phyloP scores from a whole-genome alignment of 2,888 invertebrate genomes.

The Yponomeuta cagnagella region DNA sequence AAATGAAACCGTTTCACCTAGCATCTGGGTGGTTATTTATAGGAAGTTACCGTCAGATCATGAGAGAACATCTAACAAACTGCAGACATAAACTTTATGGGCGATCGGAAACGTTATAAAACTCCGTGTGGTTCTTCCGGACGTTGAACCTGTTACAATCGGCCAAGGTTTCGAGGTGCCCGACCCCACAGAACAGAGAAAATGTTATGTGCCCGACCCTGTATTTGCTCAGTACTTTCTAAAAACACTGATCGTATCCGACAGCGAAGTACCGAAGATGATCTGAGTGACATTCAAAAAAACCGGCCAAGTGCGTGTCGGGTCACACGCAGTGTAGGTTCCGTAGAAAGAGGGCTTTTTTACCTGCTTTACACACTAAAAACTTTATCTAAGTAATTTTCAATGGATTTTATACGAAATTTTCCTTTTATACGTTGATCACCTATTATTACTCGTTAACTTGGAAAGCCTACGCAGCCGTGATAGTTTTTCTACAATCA shows the following conservation, averaged over 20 bases:
- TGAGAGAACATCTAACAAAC: constrained; percentile 49
- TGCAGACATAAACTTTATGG: constrained; percentile 62
- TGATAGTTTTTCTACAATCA: no score
- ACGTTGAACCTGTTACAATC: constrained; percentile 67
- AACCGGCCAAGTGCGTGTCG: no score
- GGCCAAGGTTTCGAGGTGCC: constrained; percentile 68
- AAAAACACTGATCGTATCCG: constrained; percentile 14
- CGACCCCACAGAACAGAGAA: constrained; percentile 35
- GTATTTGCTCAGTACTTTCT: constrained; percentile 23
- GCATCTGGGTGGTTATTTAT: constrained; percentile 63
- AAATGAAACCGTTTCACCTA: constrained; percentile 35
- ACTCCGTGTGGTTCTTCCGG: constrained; percentile 46
- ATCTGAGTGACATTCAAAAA: no score
- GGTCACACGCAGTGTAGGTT: no score
- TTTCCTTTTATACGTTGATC: no score
- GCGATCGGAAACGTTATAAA: constrained; percentile 63
- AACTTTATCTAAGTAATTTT: no score
- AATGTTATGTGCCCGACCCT: constrained; percentile 45
- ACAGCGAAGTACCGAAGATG: no score
- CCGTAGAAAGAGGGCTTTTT: no score
- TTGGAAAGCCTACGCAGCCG: no score
- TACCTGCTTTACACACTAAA: no score
- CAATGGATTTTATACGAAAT: no score
- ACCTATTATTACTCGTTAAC: no score
- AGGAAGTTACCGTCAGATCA: constrained; percentile 41